Percentiles rank a stretch among this genome's conserved stretches.
Conservation (phyloP, 2,113 vertebrate species). For the Neotragus pygmaeus region DNA sequence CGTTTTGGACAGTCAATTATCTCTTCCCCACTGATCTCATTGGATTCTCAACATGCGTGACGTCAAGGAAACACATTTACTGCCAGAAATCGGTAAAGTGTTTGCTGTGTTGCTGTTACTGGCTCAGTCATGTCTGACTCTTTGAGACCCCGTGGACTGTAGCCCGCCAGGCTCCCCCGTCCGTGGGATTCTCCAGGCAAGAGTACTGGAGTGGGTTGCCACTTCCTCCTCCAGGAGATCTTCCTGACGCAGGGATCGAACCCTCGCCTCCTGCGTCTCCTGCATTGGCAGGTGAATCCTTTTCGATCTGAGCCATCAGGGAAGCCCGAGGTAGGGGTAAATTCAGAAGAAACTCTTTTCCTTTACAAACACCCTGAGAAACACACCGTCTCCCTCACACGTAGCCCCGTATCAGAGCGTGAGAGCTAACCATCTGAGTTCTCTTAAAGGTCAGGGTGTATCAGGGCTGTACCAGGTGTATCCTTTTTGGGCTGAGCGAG, state of each 20-base stretch:
- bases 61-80: neutral
- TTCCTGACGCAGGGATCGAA: rapidly evolving
- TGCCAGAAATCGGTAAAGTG: neutral
- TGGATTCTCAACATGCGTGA: neutral
- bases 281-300: neutral
- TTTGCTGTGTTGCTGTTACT: neutral
- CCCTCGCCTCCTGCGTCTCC: neutral
- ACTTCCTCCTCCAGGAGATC: neutral
- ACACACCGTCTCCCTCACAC: rapidly evolving
- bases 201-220: rapidly evolving
- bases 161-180: rapidly evolving
- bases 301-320: neutral
- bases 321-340: too few species aligned
- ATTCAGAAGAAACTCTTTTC: neutral
- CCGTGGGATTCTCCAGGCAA: neutral
- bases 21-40: neutral
- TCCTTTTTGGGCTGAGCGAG: neutral
- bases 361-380: too few species aligned
- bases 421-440: neutral
- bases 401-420: neutral
- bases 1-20: neutral
- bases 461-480: too few species aligned
- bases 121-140: neutral
- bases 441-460: neutral
- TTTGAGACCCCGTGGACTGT: neutral